Conservation (phyloP, 1,140 invertebrate species). For the Harlomillsia oculata region DNA sequence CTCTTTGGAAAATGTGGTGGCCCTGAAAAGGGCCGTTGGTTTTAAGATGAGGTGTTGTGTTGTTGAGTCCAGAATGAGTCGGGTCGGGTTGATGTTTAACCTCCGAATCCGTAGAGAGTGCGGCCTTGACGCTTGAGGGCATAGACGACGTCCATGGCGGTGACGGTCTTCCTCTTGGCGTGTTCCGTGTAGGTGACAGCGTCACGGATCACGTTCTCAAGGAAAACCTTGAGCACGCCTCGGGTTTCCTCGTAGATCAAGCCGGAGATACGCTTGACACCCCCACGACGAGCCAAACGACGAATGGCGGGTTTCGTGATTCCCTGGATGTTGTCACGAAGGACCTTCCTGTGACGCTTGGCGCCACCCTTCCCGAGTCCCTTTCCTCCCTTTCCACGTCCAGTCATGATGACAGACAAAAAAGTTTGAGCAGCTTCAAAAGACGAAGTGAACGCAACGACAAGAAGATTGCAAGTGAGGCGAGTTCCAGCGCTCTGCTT, state of each 20-base stretch:
- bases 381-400: slow-evolving; percentile 52
- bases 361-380: slow-evolving; percentile 47
- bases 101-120: slow-evolving; percentile 53
- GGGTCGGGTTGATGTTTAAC: slow-evolving; percentile 53
- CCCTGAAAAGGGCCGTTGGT: slow-evolving; percentile 41
- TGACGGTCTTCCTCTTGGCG: slow-evolving; percentile 53
- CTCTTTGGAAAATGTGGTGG: slow-evolving; percentile 36
- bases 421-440: background rate
- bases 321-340: slow-evolving; percentile 50
- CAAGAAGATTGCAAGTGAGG: no score
- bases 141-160: slow-evolving; percentile 80
- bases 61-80: slow-evolving; percentile 42
- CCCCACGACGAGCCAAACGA: slow-evolving; percentile 50
- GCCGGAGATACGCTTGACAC: slow-evolving; percentile 57
- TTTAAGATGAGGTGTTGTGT: slow-evolving; percentile 3
- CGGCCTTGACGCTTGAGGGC: slow-evolving; percentile 72
- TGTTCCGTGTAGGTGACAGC: slow-evolving; percentile 54
- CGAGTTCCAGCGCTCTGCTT: no score
- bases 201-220: slow-evolving; percentile 72
- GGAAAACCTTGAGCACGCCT: slow-evolving; percentile 61
- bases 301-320: slow-evolving; percentile 57
- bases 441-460: background rate
- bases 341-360: slow-evolving; percentile 54
- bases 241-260: slow-evolving; percentile 62
- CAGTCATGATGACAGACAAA: slow-evolving; percentile 45